Percentiles rank a stretch among this genome's conserved stretches.
These are phyloP conservation scores for Gallinago jamesoni DNA, from an alignment of 2,113 vertebrate species.

Conservation along the genomic window DNA sequence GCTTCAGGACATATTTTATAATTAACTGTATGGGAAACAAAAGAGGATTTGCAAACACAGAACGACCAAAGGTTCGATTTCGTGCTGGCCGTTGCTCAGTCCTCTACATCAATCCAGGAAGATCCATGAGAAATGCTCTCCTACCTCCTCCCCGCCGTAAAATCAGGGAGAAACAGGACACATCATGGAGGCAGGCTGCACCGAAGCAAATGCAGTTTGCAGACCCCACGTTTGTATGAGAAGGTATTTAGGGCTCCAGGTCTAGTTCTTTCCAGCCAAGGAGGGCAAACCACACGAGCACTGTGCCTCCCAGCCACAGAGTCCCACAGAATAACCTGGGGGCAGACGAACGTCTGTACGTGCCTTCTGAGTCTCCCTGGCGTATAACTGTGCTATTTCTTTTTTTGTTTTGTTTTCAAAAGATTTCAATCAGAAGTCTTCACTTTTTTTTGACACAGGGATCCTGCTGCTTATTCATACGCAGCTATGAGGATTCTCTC, in stretches of 20 bases:
- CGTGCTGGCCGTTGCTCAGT: background rate
- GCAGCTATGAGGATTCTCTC: background rate
- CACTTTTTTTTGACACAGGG: background rate
- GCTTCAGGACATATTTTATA: background rate
- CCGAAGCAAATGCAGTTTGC: background rate
- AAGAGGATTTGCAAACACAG: background rate
- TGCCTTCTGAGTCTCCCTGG: background rate
- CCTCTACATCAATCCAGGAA: background rate
- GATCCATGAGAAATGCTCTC: background rate
- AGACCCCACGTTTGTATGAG: background rate
- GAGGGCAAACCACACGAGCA: background rate
- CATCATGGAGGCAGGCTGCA: background rate
- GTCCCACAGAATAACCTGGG: background rate
- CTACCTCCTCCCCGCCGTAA: background rate
- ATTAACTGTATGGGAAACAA: background rate
- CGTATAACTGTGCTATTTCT: background rate
- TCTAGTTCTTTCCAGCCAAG: background rate
- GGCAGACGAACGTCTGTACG: background rate
- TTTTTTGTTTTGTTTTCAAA: background rate
- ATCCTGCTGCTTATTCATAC: background rate
- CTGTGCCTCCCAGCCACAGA: background rate
- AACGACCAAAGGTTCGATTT: background rate
- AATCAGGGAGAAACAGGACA: background rate
- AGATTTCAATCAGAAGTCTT: background rate
- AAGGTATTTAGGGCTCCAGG: background rate